Evolutionary conservation across 2,113 vertebrate species (phyloP), one percentile per base, ranked within the genome.

Genomic region (Thalassarche chlororhynchos): DNA sequence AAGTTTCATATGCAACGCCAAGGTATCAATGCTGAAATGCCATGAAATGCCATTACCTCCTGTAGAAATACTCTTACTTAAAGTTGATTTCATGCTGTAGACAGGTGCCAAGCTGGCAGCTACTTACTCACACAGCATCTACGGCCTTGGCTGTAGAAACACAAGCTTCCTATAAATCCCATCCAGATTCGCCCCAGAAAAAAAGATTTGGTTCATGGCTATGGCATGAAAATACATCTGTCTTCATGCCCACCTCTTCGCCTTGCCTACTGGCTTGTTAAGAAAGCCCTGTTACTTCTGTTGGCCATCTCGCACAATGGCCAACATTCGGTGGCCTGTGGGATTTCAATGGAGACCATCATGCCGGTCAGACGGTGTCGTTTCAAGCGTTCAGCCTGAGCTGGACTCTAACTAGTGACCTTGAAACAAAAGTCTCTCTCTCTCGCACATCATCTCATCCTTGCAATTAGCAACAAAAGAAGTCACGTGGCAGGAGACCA

Each of bases 291-390:
- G 21, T 29, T 26, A 25, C 11, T 44, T 14, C 84, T 36, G 26
- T 4, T 23, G 55, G 62, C 26, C 24, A 9, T 7, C 46, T 60
- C 3, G 1, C 23, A 24, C 23, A 5, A 9, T 1, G 17, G 51
- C 31, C 68, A 80, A 12, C 7, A 1, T 14, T 34, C 0, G 8
- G 47, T 32, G n/a, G 38, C n/a, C 40, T 3, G 20, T 3, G 40
- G 44, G 52, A 44, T 31, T 47, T 24, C 47, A 28, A 1, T 0
- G n/a, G 38, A 52, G 66, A 58, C 46, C 44, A 24, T 8, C 5
- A 0, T 1, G 40, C 75, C 0, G 5, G 32, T 51, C 68, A 21
- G 49, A 52, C 1, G 4, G 65, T 3, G 29, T 10, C 10, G 1
- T 21, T 58, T 28, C 46, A 38, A 19, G 44, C 0, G 3, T 26